These are phyloP conservation scores for Tineola bisselliella DNA, from an alignment of 2,888 invertebrate genomes.

Conservation along the genomic window DNA sequence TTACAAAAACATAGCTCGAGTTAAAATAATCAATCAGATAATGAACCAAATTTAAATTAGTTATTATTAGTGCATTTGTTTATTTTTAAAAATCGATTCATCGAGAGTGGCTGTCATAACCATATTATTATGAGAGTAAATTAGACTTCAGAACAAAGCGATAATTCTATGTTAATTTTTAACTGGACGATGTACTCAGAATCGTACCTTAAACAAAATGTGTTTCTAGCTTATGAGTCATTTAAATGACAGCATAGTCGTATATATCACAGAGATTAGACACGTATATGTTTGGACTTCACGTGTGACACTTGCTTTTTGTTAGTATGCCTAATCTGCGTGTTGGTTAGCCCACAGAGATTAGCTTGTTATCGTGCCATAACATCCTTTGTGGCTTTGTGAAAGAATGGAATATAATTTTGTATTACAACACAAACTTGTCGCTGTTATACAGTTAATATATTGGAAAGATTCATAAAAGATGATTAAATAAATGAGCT, in stretches of 20 bases:
- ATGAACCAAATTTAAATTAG: too few species aligned
- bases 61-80: too few species aligned
- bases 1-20: too few species aligned
- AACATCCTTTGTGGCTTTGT: neutral
- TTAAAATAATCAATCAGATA: too few species aligned
- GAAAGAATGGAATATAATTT: neutral
- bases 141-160: neutral
- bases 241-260: neutral
- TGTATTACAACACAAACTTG: too few species aligned
- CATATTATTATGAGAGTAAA: neutral
- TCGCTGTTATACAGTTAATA: too few species aligned
- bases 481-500: too few species aligned
- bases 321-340: conserved; percentile 1
- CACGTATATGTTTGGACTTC: neutral
- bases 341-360: neutral
- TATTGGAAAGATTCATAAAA: too few species aligned
- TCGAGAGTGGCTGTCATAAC: too few species aligned
- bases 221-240: neutral
- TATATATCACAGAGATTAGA: neutral
- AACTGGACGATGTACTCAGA: too few species aligned
- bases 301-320: conserved; percentile 4
- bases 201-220: too few species aligned
- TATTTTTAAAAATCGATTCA: too few species aligned
- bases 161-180: neutral
- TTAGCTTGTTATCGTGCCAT: neutral